These are phyloP conservation scores for Heterotis niloticus DNA, from an alignment of 2,113 vertebrate species.

Conservation along the genomic window DNA sequence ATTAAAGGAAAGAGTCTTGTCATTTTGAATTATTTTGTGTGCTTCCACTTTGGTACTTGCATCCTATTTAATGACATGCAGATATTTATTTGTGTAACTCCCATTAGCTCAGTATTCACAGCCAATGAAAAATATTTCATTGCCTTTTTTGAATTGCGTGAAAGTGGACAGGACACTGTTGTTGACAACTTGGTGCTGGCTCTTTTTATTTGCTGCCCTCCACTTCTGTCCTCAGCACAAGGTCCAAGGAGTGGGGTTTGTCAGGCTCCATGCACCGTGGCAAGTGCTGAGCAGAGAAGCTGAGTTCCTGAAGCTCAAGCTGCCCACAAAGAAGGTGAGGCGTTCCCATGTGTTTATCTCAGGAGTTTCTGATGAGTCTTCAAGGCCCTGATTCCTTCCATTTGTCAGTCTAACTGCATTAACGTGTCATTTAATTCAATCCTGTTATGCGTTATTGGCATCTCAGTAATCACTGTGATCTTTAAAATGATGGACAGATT, in stretches of 20 bases:
- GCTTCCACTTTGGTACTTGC: neutral
- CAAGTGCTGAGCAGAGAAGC: conserved; percentile 90
- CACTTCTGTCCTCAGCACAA: conserved; percentile 47
- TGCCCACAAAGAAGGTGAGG: conserved; percentile 90
- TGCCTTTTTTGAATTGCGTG: neutral
- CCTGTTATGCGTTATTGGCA: neutral
- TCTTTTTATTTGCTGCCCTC: too few relatives aligned
- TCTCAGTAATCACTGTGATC: too few relatives aligned
- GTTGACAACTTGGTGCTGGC: neutral
- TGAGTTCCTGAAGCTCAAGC: conserved; percentile 95
- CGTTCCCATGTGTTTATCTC: neutral
- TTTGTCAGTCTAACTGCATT: neutral
- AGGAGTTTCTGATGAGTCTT: neutral
- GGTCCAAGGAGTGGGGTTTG: conserved; percentile 78
- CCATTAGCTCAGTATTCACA: neutral
- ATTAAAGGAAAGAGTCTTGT: neutral
- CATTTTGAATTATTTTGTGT: neutral
- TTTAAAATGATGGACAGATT: too few relatives aligned
- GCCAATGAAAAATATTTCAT: neutral
- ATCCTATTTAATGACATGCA: neutral
- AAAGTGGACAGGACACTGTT: neutral
- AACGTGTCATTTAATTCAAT: neutral
- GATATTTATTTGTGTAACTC: neutral
- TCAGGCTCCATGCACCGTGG: conserved; percentile 92
- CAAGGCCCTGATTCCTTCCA: too few relatives aligned